A percentile compares a stretch with the other conserved stretches of the same genome.
These are phyloP conservation scores for Habropoda laboriosa DNA, from an alignment of 1,140 invertebrate genomes.

Conservation along the genomic window DNA sequence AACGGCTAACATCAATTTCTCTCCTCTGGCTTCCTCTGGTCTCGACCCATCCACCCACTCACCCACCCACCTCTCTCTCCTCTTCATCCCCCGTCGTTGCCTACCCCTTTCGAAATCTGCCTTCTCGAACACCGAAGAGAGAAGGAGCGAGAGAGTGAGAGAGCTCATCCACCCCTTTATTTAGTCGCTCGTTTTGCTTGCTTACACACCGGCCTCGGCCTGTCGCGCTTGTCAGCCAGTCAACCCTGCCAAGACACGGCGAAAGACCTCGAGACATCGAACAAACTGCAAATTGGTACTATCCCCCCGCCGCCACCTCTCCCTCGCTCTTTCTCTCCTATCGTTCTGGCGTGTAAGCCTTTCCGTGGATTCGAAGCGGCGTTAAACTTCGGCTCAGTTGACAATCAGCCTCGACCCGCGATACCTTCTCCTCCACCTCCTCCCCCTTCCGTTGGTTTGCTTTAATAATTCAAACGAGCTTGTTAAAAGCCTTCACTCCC, in stretches of 20 bases:
- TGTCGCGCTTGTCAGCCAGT: constrained; percentile 53
- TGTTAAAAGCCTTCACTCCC: constrained; percentile 37
- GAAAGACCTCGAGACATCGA: constrained; percentile 60
- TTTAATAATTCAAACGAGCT: constrained; percentile 54
- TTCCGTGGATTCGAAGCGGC: constrained; percentile 35
- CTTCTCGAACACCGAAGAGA: constrained; percentile 30
- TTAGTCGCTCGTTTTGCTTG: constrained; percentile 63
- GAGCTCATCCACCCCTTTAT: constrained; percentile 60
- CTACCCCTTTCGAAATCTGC: constrained; percentile 26
- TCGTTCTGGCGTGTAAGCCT: constrained; percentile 28
- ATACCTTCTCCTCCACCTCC: background rate
- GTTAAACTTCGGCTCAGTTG: constrained; percentile 51
- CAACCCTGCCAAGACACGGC: constrained; percentile 30
- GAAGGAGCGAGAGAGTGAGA: no score
- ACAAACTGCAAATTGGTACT: constrained; percentile 64
- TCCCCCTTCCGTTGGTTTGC: constrained; percentile 48
- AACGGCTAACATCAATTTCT: constrained; percentile 79
- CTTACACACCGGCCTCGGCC: constrained; percentile 50
- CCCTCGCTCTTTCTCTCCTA: background rate
- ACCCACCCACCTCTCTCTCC: constrained; percentile 22
- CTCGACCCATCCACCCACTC: constrained; percentile 27
- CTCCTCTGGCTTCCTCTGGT: constrained; percentile 63
- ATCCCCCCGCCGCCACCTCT: background rate
- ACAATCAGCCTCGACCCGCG: constrained; percentile 37
- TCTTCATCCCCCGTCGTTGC: no score